Percentiles rank a stretch among this genome's conserved stretches.
phyloP scores from a whole-genome alignment of 1,140 invertebrate genomes.

The Nautilus pompilius region DNA sequence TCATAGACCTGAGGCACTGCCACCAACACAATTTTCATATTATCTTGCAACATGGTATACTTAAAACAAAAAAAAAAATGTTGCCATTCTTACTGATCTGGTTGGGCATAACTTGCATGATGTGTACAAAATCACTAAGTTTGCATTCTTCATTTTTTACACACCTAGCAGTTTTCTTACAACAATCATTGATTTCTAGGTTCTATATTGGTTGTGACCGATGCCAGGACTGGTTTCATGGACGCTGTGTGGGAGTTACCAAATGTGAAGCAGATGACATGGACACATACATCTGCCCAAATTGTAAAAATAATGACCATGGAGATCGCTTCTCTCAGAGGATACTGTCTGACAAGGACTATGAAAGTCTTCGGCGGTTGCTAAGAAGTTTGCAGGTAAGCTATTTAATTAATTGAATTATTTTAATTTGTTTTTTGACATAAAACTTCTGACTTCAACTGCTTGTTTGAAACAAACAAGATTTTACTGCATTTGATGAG shows the following conservation, averaged over 20 bases:
- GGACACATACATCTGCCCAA: conserved; percentile 94
- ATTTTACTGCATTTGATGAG: too few species aligned
- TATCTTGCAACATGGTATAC: too few species aligned
- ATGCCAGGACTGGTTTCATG: conserved; percentile 99
- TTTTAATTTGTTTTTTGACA: too few species aligned
- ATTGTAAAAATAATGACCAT: conserved; percentile 77
- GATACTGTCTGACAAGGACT: conserved; percentile 76
- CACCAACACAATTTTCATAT: too few species aligned
- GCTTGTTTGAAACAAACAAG: too few species aligned
- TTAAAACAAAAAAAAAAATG: too few species aligned
- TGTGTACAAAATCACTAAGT: neutral
- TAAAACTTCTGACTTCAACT: too few species aligned
- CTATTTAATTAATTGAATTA: too few species aligned
- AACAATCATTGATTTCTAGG: conserved; percentile 61
- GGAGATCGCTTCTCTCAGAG: conserved; percentile 60
- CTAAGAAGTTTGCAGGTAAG: conserved; percentile 86
- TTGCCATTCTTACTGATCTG: too few species aligned
- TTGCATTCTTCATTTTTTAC: neutral
- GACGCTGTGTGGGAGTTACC: conserved; percentile 91
- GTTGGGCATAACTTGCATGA: too few species aligned
- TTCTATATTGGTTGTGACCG: conserved; percentile 98
- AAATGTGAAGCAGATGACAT: conserved; percentile 92
- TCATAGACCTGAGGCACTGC: too few species aligned
- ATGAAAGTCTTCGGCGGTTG: conserved; percentile 77
- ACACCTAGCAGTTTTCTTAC: too few species aligned